These are phyloP conservation scores for Thamnophis elegans DNA, from an alignment of 2,797 vertebrate genomes.

Conservation along the genomic window DNA sequence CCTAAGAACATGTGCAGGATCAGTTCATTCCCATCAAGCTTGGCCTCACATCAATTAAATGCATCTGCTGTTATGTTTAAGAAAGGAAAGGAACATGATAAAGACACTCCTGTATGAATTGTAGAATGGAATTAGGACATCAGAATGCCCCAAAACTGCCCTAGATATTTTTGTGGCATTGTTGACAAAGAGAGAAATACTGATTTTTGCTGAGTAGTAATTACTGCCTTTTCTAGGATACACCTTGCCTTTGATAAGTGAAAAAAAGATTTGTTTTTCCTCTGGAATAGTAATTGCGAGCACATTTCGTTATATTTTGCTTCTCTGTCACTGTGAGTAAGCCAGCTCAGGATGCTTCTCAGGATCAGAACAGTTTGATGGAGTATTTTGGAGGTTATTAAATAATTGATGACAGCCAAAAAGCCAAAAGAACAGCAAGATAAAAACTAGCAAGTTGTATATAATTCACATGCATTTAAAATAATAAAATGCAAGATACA, in stretches of 20 bases:
- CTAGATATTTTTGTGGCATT: constrained; percentile 15
- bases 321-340: not conserved
- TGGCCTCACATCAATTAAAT: not conserved
- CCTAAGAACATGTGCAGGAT: rapidly evolving
- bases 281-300: not conserved
- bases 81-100: not conserved
- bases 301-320: not conserved
- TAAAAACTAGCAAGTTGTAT: not conserved
- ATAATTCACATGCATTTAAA: not conserved
- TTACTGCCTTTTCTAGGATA: not conserved
- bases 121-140: constrained; percentile 15
- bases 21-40: not conserved
- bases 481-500: not conserved
- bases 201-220: not conserved
- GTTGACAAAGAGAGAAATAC: constrained; percentile 13
- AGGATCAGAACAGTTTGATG: not conserved
- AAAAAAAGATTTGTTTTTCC: not conserved
- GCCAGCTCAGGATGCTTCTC: not conserved
- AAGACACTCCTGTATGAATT: constrained; percentile 15
- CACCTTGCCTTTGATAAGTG: not conserved
- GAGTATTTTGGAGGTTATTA: not conserved
- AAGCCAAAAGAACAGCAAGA: not conserved
- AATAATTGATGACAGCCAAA: not conserved
- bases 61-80: not conserved
- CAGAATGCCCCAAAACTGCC: constrained; percentile 32